Base-by-base conservation (phyloP, 2,113 vertebrate species). In the Jacana jacana region DNA sequence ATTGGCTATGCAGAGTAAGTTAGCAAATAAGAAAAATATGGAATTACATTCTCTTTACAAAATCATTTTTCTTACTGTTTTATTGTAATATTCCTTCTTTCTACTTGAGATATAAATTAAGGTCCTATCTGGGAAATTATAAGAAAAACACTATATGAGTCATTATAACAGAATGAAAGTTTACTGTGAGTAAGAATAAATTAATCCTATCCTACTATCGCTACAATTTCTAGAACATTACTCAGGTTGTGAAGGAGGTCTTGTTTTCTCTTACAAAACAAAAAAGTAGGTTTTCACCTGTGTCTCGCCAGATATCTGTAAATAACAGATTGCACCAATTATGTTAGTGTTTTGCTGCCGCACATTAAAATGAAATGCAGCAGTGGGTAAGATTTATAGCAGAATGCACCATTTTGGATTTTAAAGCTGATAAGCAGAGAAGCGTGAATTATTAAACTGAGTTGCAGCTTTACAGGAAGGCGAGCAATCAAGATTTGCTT, bases 301-400 rank as follows among this genome's bases (percentile, higher is more conserved):
- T 35, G 44, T 96, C 91, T 97, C 69, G 5, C 86, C 12, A 39
- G 44, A 17, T 81, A 94, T 96, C 92, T 97, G 93, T 96, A 96
- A 98, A 97, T 96, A 98, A 95, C 91, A 97, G 93, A 97, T 97
- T 96, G 95, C 52, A 95, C 89, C 93, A 98, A 96, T 98, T 97
- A 97, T 40, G 61, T 77, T 95, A 81, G 86, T 88, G 87, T 93
- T 97, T 92, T 82, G 80, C 86, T 93, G 89, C 78, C 64, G 7
- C 88, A 80, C 89, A 97, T 95, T 97, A 95, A 97, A 97, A 97
- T 91, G 93, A 96, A 98, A 96, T 91, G 89, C 88, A 97, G 88
- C 76, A 72, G 35, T 71, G 81, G 63, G 73, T 44, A 94, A 96
- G 96, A 97, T 97, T 97, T 97, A 97, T 90, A 94, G 84, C 65